Base-by-base conservation (phyloP, 2,888 invertebrate genomes). In the Eristalis intricaria region DNA sequence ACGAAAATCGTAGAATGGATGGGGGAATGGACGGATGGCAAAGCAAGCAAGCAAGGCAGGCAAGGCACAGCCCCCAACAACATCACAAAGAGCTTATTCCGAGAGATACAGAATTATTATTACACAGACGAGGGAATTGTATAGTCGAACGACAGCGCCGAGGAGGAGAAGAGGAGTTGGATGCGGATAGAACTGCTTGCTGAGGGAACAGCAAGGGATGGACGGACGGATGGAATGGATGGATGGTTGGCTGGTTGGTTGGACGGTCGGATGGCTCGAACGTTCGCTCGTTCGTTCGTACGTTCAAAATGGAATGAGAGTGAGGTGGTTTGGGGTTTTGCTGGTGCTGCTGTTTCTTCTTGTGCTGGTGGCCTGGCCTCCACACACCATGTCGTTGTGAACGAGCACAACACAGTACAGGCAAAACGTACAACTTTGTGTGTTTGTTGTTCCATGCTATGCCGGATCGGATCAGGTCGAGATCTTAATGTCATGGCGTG, bases 381-480 rank as follows among this genome's bases (percentile, higher is more conserved):
- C 63, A 70, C 22, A 23, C 50, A 43, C 68, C 43, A 71, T 71
- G 70, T 76, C 82, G 75, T 76, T 10, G 32, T n/a, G 32, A 19
- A 63, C 29, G 63, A 63, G 26, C 32, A 63, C 78, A 61, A 19
- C 50, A 50, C 19, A 50, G 19, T 19, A 50, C 50, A 19, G 50
- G 50, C 43, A 50, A 50, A 50, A 50, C 50, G 50, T 50, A 50
- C 50, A 50, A 50, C 50, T 50, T 50, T 87, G 65, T 78, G 61
- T 83, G 74, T 86, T 79, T 78, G 74, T 64, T 79, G 74, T 82
- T 65, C 38, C 83, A 84, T 84, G 84, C 84, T 87, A 84, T 84
- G 87, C 80, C 87, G 87, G 84, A 87, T 87, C 79, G 87, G 87
- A 87, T 87, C 87, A 84, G 87, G 87, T 87, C 87, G 87, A 87